These are phyloP conservation scores for Caenorhabditis briggsae DNA, from an alignment of 1,140 invertebrate species.

Conservation along the genomic window DNA sequence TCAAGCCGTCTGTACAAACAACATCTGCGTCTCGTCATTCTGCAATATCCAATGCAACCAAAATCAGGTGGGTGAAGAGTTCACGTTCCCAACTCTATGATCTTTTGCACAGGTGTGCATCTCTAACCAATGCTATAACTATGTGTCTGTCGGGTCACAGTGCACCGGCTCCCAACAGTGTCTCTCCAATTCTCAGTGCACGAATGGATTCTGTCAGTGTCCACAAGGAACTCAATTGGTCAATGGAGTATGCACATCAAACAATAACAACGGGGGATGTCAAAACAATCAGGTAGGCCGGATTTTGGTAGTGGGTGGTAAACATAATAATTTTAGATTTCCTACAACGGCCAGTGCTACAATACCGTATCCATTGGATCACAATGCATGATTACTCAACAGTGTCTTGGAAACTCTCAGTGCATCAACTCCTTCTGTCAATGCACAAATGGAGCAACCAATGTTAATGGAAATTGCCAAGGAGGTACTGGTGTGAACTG, in stretches of 20 bases:
- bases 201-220: constrained; percentile 30
- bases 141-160: constrained; percentile 36
- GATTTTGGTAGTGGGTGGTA: neutral
- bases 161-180: constrained; percentile 33
- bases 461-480: neutral
- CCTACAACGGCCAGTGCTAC: constrained; percentile 9
- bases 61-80: constrained; percentile 14
- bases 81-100: neutral
- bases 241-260: constrained; percentile 43
- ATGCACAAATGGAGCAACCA: constrained; percentile 2
- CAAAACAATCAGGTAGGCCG: neutral
- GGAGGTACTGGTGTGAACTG: neutral
- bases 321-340: neutral
- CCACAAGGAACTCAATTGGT: constrained; percentile 31
- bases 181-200: constrained; percentile 36
- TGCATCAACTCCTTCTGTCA: constrained; percentile 48
- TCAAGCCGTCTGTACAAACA: constrained; percentile 48
- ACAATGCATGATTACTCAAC: constrained; percentile 15
- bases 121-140: constrained; percentile 41
- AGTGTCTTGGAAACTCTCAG: constrained; percentile 44
- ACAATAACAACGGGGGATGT: constrained; percentile 22
- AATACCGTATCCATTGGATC: constrained; percentile 18
- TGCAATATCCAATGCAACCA: neutral
- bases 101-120: constrained; percentile 40
- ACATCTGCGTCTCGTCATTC: constrained; percentile 17